phyloP scores from a whole-genome alignment of 2,113 vertebrate species.

The Ardeotis arabs region DNA sequence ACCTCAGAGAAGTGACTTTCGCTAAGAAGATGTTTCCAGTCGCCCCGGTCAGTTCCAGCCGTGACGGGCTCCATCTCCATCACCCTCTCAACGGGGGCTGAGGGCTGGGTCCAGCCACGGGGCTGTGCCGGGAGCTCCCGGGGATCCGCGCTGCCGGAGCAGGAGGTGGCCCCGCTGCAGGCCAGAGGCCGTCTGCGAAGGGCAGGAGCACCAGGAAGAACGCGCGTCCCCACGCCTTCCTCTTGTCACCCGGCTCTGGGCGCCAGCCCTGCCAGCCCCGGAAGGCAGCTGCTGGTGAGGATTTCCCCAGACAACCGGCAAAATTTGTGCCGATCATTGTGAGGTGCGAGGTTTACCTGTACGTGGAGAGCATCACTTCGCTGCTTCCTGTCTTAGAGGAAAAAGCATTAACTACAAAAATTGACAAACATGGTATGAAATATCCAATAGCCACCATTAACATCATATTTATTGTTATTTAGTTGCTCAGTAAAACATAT shows the following conservation, averaged over 20 bases:
- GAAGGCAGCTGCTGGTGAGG: neutral
- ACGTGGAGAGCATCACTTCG: rapidly evolving
- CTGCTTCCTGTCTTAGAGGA: neutral
- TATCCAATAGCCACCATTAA: constrained; percentile 87
- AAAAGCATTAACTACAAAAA: neutral
- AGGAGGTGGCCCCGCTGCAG: neutral
- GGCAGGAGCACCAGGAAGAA: no score
- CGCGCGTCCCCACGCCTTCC: neutral
- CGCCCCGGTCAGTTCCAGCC: rapidly evolving
- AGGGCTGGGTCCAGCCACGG: neutral
- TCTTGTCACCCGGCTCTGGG: rapidly evolving
- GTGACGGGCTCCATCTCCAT: rapidly evolving
- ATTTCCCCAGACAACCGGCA: rapidly evolving
- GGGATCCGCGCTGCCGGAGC: no score
- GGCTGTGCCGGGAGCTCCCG: neutral
- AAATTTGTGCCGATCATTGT: rapidly evolving
- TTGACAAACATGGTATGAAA: neutral
- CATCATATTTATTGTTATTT: constrained; percentile 99
- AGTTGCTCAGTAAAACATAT: constrained; percentile 99
- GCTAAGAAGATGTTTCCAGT: neutral
- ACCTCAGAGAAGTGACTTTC: rapidly evolving
- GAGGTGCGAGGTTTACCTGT: neutral
- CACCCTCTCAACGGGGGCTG: rapidly evolving
- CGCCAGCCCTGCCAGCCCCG: rapidly evolving
- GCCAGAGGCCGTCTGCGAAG: no score